Base-by-base conservation (phyloP, 2,113 vertebrate species). In the Xyliphius kryptos region DNA sequence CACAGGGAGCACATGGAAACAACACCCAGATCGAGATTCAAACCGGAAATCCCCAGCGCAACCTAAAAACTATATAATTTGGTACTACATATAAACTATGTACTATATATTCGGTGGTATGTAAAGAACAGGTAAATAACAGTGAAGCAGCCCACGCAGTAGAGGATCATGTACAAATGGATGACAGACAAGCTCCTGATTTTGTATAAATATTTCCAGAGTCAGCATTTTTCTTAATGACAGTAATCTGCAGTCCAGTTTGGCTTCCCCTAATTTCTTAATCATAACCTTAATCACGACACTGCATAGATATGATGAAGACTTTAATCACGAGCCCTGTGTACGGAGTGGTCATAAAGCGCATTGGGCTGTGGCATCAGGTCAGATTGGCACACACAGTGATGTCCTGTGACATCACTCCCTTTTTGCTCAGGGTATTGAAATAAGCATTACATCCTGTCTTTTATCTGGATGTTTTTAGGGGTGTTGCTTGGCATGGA, bases 241-340 rank as follows among this genome's bases (percentile, higher is more conserved):
- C 26, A 32, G 26, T 32, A 32, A 3, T 21, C 12, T 1, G 15
- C n/a, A 20, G 16, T 43, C 14, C 14, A 1, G 15, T 19, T 52
- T 41, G 3, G 9, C 13, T 41, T 41, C 40, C 10, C 5, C 40
- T 41, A 8, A 14, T 12, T 41, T 11, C 40, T 12, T 5, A 41
- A 12, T 41, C 6, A 41, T 41, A 9, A 72, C 77, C 76, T 81
- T 88, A 74, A 90, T 32, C 7, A 32, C 79, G 6, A 12, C 15
- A 21, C 55, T 41, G 15, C 0, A 14, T 73, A 94, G 92, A 75
- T 95, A 95, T 20, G 92, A 95, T 2, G 90, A 93, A 62, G 92
- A 94, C 70, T 92, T 80, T 75, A 95, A 95, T 77, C 92, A 93
- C 0, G 91, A 92, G 66, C 92, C 92, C 0, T 93, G 92, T 62